Evolutionary conservation across 2,797 vertebrate species (phyloP), one percentile per base, ranked within the genome.

Genomic region (Pteropus rufus): DNA sequence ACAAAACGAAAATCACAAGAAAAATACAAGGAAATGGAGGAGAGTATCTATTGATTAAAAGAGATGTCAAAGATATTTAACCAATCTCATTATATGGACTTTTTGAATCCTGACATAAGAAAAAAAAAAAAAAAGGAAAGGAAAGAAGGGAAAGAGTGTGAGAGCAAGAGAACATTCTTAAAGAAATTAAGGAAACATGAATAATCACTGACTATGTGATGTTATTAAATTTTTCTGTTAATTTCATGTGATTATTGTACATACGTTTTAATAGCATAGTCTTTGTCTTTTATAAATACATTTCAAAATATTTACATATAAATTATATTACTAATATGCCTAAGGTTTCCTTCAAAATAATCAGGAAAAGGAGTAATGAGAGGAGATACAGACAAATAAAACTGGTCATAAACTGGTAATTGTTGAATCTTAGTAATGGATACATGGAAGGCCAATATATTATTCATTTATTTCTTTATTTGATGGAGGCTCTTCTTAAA

Each of bases 281-380:
- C 12, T 76, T 91, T 92, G n/a, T 85, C 49, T 75, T 91, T 77
- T 67, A 91, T 12, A 93, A 92, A 92, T 54, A 76, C 1, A 72
- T 46, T 29, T 14, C 69, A 12, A 96, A 85, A 84, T 92, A 87
- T 58, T 73, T 95, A 73, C 31, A 67, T 56, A 46, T 79, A 26
- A 92, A 79, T 94, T 86, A 46, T 44, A 44, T 60, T 36, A 75
- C 12, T 67, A 10, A 58, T 79, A 60, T 49, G 11, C 44, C 29
- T 89, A 56, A 24, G 23, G 62, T 80, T 94, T 91, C 16, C 19
- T 86, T 95, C n/a, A 86, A 95, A 89, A 83, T 94, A 65, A 96
- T 91, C 58, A 76, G 7, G 5, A 31, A 16, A 34, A 76, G 49
- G 16, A 39, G 1, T 21, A 90, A 67, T 69, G 31, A 92, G 52